Evolutionary conservation across 1,140 invertebrate species (phyloP).

Genomic region (Drosophila bipectinata): DNA sequence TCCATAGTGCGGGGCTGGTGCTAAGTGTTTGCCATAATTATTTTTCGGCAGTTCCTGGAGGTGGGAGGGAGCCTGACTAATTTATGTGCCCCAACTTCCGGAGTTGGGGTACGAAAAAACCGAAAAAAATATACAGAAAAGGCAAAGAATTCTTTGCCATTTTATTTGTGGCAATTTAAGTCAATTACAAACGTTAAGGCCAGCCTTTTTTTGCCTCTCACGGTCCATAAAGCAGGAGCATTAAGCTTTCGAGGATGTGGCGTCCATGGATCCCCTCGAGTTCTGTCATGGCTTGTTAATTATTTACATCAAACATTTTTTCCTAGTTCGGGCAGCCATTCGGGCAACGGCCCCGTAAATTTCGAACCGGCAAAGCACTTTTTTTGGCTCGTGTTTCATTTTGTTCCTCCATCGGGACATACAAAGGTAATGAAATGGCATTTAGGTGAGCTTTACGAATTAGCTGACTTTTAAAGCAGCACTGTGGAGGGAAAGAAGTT

Average conservation of each 20-base stretch:
- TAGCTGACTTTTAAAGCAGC: conserved; percentile 22
- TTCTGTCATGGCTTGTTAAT: conserved; percentile 49
- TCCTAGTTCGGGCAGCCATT: conserved; percentile 1
- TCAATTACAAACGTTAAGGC: conserved; percentile 60
- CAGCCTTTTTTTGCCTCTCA: conserved; percentile 25
- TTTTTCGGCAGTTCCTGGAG: neutral
- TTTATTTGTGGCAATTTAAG: conserved; percentile 60
- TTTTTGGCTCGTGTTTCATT: conserved; percentile 34
- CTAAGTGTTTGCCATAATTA: conserved; percentile 5
- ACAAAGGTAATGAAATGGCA: conserved; percentile 61
- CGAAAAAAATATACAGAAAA: conserved; percentile 15
- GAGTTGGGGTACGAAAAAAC: conserved; percentile 16
- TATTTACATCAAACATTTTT: conserved; percentile 69
- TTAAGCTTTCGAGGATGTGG: conserved; percentile 6
- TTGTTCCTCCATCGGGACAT: conserved; percentile 31
- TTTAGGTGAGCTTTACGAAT: conserved; percentile 48
- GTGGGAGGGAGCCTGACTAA: conserved; percentile 30
- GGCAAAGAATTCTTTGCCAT: conserved; percentile 23
- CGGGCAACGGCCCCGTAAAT: conserved; percentile 32
- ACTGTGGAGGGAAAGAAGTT: conserved; percentile 1
- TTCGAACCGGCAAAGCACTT: conserved; percentile 23
- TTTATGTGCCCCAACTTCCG: conserved; percentile 52
- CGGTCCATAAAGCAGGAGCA: conserved; percentile 44
- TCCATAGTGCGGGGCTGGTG: neutral
- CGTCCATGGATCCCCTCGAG: conserved; percentile 16